A percentile compares a stretch with the other conserved stretches of the same genome.
phyloP scores from a whole-genome alignment of 2,113 vertebrate species.

The Electrona antarctica region DNA sequence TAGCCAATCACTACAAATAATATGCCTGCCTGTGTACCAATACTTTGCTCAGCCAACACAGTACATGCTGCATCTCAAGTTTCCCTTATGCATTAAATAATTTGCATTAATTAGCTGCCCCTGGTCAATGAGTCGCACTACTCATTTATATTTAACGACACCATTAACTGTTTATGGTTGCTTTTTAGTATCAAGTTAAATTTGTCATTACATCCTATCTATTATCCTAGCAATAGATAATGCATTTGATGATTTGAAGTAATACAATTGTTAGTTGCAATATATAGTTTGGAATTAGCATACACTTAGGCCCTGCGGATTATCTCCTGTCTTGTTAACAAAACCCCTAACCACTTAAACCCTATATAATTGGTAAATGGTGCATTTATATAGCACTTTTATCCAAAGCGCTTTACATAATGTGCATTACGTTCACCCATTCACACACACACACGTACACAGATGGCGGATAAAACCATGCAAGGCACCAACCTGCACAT shows the following conservation, averaged over 20 bases:
- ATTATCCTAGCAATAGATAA: no score
- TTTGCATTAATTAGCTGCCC: conserved; percentile 9
- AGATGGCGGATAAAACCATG: no score
- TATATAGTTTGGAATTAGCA: neutral
- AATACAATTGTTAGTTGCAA: no score
- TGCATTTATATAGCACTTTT: no score
- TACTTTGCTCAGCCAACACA: neutral
- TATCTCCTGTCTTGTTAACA: neutral
- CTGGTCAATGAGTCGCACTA: neutral
- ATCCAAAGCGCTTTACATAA: no score
- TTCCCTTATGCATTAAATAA: neutral
- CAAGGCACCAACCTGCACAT: no score
- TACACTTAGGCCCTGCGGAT: conserved; percentile 1
- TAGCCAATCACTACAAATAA: conserved; percentile 41
- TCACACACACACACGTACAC: no score
- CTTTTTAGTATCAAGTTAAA: neutral
- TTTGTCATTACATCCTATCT: neutral
- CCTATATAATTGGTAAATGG: no score
- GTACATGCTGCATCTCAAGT: conserved; percentile 2
- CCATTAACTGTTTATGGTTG: neutral
- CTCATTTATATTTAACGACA: neutral
- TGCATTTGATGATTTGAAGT: no score
- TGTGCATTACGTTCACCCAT: no score
- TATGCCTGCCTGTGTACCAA: conserved; percentile 19
- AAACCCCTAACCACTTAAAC: no score